Evolutionary conservation across 2,797 vertebrate species (phyloP).

Genomic region (Paratrypauchen microcephalus): DNA sequence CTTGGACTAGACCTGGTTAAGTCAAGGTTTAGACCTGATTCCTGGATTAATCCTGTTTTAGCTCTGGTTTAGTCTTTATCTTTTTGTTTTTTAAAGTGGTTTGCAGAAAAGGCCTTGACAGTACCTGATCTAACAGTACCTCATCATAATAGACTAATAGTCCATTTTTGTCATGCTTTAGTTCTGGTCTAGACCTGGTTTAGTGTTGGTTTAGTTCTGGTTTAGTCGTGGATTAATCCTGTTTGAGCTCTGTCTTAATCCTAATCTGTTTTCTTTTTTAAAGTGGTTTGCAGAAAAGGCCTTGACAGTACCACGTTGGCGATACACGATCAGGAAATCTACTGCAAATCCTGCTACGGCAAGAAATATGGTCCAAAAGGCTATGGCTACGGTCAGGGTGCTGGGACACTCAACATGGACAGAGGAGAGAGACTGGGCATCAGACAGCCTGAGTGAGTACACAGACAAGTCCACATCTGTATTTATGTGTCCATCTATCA

Average conservation of each 20-base stretch:
- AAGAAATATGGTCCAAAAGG: constrained; percentile 97
- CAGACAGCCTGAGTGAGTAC: constrained; percentile 87
- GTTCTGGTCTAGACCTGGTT: too few species aligned
- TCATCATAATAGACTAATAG: too few species aligned
- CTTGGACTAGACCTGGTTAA: too few species aligned
- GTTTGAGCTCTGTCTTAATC: too few species aligned
- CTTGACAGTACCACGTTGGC: constrained; percentile 94
- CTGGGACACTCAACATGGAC: constrained; percentile 94
- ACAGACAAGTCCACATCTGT: not conserved
- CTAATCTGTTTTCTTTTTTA: not conserved
- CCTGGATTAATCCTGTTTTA: too few species aligned
- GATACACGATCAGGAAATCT: constrained; percentile 90
- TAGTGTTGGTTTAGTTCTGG: too few species aligned
- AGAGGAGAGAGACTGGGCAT: constrained; percentile 92
- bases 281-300: constrained; percentile 94
- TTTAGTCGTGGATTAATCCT: too few species aligned
- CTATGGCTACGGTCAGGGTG: constrained; percentile 93
- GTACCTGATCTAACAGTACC: constrained; percentile 70
- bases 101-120: constrained; percentile 93
- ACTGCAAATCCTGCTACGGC: constrained; percentile 95
- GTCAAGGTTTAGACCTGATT: too few species aligned
- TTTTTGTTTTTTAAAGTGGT: constrained; percentile 77
- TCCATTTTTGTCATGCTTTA: too few species aligned
- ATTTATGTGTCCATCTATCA: too few species aligned
- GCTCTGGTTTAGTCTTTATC: too few species aligned